A percentile compares a stretch with the other conserved stretches of the same genome.
phyloP scores from a whole-genome alignment of 1,140 invertebrate species.

The Drosophila leontia region DNA sequence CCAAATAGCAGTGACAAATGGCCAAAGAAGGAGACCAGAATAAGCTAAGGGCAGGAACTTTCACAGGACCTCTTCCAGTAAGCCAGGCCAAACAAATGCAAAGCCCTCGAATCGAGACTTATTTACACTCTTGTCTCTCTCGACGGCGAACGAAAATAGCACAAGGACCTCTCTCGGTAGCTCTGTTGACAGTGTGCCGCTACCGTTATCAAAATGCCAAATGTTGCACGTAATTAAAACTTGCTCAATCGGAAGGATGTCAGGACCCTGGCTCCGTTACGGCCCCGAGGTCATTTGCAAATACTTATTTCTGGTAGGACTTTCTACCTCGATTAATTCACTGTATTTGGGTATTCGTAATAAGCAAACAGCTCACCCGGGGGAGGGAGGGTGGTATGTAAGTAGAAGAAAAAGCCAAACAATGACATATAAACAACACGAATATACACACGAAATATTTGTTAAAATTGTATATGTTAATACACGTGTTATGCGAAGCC shows the following conservation, averaged over 20 bases:
- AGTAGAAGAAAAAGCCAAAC: conserved; percentile 32
- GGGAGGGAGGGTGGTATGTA: conserved; percentile 11
- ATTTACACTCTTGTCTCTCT: conserved; percentile 54
- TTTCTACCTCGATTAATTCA: conserved; percentile 60
- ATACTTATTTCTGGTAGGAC: conserved; percentile 32
- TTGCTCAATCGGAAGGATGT: conserved; percentile 70
- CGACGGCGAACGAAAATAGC: conserved; percentile 45
- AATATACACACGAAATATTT: conserved; percentile 14
- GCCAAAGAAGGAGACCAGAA: conserved; percentile 1
- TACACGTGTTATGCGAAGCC: conserved; percentile 34
- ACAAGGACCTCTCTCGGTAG: conserved; percentile 32
- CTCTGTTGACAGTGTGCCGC: conserved; percentile 36
- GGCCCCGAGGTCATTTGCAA: conserved; percentile 31
- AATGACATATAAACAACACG: conserved; percentile 34
- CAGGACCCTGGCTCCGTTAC: conserved; percentile 23
- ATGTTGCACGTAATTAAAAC: conserved; percentile 82
- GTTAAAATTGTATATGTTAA: conserved; percentile 17
- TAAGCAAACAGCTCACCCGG: conserved; percentile 16
- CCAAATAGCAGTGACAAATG: conserved; percentile 47
- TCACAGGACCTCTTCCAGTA: conserved; percentile 6
- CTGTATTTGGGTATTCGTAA: conserved; percentile 37
- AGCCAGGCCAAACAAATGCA: conserved; percentile 47
- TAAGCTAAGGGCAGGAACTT: conserved; percentile 26
- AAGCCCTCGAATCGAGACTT: conserved; percentile 40
- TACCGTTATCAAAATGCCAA: conserved; percentile 64